These are phyloP conservation scores for Thalassophryne amazonica DNA, from an alignment of 2,797 vertebrate species.

Conservation along the genomic window DNA sequence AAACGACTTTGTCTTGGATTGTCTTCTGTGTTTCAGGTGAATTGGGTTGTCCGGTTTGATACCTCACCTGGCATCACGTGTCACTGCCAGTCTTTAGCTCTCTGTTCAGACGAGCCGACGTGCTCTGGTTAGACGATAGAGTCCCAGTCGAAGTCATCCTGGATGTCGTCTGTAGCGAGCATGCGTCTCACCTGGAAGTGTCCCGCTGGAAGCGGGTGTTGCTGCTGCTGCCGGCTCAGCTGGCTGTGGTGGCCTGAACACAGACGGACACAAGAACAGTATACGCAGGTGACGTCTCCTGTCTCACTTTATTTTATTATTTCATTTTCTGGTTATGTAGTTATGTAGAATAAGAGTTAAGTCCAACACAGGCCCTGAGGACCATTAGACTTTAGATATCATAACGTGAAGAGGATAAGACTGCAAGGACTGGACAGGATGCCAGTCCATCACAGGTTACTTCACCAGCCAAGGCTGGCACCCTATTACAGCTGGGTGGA, in stretches of 20 bases:
- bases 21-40: conserved; percentile 62
- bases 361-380: no score
- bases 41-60: conserved; percentile 28
- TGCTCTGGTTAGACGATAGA: conserved; percentile 81
- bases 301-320: no score
- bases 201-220: conserved; percentile 80
- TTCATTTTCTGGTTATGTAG: no score
- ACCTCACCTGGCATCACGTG: conserved; percentile 19
- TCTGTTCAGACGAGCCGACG: background rate
- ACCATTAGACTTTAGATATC: no score
- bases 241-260: conserved; percentile 81
- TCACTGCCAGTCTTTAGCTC: conserved; percentile 1
- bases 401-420: no score
- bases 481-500: no score
- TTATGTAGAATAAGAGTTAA: no score
- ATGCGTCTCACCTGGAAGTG: conserved; percentile 87
- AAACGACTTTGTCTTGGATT: conserved; percentile 66
- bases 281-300: no score
- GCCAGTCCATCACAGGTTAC: no score
- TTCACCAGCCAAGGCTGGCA: no score
- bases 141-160: conserved; percentile 91
- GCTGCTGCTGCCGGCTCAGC: conserved; percentile 80
- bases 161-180: conserved; percentile 84
- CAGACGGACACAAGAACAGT: no score
- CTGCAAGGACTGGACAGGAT: no score